Conservation (phyloP, 64 coral and sea anemone genomes). For the Actinia tenebrosa region DNA sequence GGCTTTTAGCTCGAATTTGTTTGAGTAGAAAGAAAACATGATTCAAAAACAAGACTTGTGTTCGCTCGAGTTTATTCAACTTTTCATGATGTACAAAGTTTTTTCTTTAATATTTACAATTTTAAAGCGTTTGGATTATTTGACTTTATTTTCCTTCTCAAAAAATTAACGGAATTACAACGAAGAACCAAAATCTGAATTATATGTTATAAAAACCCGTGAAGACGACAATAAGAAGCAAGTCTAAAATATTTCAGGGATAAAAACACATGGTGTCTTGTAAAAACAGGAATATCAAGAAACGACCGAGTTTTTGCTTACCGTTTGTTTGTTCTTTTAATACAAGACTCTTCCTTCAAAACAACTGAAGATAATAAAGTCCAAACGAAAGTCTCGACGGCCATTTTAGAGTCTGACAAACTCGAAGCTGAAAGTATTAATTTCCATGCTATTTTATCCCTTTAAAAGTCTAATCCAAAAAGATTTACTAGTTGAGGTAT, state of each 20-base stretch:
- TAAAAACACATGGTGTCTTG: neutral
- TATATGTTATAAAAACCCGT: neutral
- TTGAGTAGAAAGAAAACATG: neutral
- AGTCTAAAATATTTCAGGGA: neutral
- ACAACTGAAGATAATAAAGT: neutral
- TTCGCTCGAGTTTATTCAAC: conserved; percentile 8
- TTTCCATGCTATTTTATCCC: too few species aligned
- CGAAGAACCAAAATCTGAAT: too few species aligned
- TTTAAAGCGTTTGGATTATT: neutral
- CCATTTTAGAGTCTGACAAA: too few species aligned
- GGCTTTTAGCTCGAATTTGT: neutral
- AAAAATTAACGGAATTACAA: neutral
- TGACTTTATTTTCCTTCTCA: neutral
- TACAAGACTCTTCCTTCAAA: neutral
- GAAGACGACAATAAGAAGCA: neutral
- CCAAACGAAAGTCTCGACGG: neutral
- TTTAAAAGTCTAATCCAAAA: too few species aligned
- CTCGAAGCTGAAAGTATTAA: too few species aligned
- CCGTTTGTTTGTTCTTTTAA: neutral
- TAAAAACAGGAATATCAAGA: neutral
- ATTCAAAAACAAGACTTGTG: conserved; percentile 2
- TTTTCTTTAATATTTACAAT: neutral
- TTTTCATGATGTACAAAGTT: conserved; percentile 7
- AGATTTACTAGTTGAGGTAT: too few species aligned
- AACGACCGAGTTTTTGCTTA: neutral